phyloP scores from a whole-genome alignment of 2,888 invertebrate genomes.

The Hydraecia micacea region DNA sequence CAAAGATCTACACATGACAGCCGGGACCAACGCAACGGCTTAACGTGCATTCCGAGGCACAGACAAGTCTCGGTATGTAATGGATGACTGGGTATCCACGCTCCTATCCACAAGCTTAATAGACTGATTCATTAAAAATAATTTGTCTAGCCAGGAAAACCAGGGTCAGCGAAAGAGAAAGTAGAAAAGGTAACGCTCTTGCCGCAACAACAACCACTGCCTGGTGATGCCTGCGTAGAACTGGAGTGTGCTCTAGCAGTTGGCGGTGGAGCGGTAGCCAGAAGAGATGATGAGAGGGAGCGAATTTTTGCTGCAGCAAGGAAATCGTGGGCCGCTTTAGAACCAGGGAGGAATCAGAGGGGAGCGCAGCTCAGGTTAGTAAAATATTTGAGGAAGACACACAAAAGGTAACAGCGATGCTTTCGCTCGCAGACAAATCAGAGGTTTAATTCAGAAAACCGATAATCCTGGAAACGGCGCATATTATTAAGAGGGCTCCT shows the following conservation, averaged over 20 bases:
- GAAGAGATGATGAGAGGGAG: slow-evolving; percentile 80
- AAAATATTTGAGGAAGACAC: not conserved
- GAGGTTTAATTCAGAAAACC: not conserved
- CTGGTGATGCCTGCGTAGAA: slow-evolving; percentile 81
- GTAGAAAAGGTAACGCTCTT: slow-evolving; percentile 23
- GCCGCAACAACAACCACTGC: slow-evolving; percentile 65
- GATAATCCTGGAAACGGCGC: not conserved
- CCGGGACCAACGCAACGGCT: not conserved
- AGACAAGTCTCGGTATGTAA: not conserved
- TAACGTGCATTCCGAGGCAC: not conserved
- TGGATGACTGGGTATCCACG: not conserved
- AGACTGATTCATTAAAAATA: not conserved
- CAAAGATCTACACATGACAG: not conserved
- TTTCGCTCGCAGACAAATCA: not conserved
- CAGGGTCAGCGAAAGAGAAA: slow-evolving; percentile 73
- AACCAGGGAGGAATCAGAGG: slow-evolving; percentile 78
- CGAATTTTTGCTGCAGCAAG: slow-evolving; percentile 73
- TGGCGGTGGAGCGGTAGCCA: slow-evolving; percentile 74
- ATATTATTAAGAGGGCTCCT: not conserved
- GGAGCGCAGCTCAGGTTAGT: slow-evolving; percentile 80
- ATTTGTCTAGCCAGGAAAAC: slow-evolving; percentile 55
- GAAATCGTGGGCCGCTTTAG: slow-evolving; percentile 76
- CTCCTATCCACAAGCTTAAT: too few species aligned
- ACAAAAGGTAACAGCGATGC: not conserved
- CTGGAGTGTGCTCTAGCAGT: slow-evolving; percentile 79